These are phyloP conservation scores for Furnarius figulus DNA, from an alignment of 2,113 vertebrate genomes.

Conservation along the genomic window DNA sequence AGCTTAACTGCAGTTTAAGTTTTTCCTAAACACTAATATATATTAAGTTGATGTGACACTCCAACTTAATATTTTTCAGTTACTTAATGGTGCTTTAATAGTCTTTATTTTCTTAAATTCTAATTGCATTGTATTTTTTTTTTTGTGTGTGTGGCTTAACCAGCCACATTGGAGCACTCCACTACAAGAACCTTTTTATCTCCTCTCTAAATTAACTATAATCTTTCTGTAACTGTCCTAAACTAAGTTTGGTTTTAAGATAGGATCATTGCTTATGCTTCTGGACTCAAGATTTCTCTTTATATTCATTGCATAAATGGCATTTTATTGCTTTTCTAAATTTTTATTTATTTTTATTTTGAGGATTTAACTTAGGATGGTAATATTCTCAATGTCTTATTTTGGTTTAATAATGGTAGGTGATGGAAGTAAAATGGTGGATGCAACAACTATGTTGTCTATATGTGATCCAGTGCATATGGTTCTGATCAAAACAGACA, in stretches of 20 bases:
- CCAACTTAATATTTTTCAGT: not conserved
- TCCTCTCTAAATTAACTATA: not conserved
- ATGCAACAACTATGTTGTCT: conserved; percentile 90
- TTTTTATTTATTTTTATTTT: not conserved
- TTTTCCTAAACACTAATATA: not conserved
- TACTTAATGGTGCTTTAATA: not conserved
- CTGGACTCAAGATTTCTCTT: not conserved
- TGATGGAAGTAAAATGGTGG: conserved; percentile 90
- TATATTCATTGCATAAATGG: not conserved
- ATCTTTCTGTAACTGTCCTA: not conserved
- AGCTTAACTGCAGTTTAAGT: not conserved
- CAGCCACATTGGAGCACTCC: not conserved
- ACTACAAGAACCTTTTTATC: not conserved
- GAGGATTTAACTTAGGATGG: not conserved
- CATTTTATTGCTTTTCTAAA: not conserved
- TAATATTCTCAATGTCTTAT: not conserved
- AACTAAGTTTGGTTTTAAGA: not conserved
- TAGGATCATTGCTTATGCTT: not conserved
- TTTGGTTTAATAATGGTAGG: conserved; percentile 73
- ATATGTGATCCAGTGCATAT: conserved; percentile 93
- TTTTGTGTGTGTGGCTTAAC: not conserved
- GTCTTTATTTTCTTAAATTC: not conserved
- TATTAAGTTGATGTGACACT: not conserved
- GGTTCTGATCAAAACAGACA: conserved; percentile 91
- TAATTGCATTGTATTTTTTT: not conserved